These are phyloP conservation scores for Pardosa pseudoannulata DNA, from an alignment of 2,888 invertebrate genomes.

Conservation along the genomic window DNA sequence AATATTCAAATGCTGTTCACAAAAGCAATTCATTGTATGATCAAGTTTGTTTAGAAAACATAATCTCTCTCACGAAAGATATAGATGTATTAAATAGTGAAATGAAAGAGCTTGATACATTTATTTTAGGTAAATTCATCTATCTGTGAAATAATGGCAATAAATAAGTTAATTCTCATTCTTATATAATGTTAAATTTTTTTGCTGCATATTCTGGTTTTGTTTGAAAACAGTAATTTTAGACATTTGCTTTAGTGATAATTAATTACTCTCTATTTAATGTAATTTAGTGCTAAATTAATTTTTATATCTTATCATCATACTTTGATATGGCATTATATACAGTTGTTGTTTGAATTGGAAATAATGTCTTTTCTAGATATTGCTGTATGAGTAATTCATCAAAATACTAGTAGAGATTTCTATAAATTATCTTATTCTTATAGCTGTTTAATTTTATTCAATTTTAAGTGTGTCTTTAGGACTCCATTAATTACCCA, in stretches of 20 bases:
- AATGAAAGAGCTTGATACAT: conserved; percentile 34
- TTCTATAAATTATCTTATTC: no score
- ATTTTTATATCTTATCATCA: background rate
- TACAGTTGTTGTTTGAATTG: no score
- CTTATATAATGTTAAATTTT: background rate
- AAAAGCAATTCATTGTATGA: conserved; percentile 5
- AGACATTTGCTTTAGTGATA: no score
- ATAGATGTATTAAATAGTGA: conserved; percentile 25
- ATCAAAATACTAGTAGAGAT: no score
- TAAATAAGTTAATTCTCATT: background rate
- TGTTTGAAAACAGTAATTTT: background rate
- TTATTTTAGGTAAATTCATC: conserved; percentile 35
- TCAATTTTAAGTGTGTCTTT: no score
- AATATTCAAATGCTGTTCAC: background rate
- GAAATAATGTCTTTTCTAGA: no score
- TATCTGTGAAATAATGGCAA: background rate
- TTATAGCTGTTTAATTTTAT: no score
- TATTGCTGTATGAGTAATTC: no score
- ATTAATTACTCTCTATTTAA: no score
- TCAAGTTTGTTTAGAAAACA: background rate
- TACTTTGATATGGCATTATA: background rate
- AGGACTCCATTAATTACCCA: no score
- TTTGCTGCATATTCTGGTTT: background rate
- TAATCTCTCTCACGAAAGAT: conserved; percentile 18
- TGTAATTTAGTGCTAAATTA: background rate